These are phyloP conservation scores for Cylindroiulus punctatus DNA, from an alignment of 2,888 invertebrate genomes.

Conservation along the genomic window DNA sequence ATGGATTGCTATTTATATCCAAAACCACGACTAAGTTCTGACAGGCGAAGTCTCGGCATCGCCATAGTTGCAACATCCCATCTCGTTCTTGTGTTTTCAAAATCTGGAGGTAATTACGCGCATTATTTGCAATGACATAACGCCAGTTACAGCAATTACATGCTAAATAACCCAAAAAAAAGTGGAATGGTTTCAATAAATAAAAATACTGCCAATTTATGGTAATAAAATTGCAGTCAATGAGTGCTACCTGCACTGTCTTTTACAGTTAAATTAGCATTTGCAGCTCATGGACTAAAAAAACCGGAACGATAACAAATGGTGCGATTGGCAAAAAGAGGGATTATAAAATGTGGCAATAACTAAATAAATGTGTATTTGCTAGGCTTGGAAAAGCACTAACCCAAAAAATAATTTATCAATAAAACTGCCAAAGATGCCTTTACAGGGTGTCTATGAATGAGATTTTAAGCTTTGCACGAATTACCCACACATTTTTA, in stretches of 20 bases:
- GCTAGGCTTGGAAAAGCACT: background rate
- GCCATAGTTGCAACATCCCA: background rate
- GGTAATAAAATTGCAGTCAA: constrained; percentile 30
- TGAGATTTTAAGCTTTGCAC: background rate
- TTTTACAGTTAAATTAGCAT: background rate
- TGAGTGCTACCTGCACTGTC: background rate
- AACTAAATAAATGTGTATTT: background rate
- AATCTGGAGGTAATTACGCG: background rate
- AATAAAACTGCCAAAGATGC: background rate
- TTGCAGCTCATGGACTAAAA: constrained; percentile 15
- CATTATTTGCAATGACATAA: background rate
- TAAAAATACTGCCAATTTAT: constrained; percentile 42
- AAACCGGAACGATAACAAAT: background rate
- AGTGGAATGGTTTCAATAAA: constrained; percentile 45
- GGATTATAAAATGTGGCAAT: background rate
- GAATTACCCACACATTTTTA: background rate
- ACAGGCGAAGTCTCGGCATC: background rate
- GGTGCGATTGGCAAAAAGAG: background rate
- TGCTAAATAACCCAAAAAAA: background rate
- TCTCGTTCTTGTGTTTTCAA: background rate
- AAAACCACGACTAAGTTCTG: background rate
- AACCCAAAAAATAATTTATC: background rate
- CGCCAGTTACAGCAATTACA: background rate
- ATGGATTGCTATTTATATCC: background rate
- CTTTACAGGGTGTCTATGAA: constrained; percentile 5